Percentiles rank a stretch among this genome's conserved stretches.
Evolutionary conservation across 1,140 invertebrate genomes (phyloP).

Genomic region (Lasioglossum albipes): DNA sequence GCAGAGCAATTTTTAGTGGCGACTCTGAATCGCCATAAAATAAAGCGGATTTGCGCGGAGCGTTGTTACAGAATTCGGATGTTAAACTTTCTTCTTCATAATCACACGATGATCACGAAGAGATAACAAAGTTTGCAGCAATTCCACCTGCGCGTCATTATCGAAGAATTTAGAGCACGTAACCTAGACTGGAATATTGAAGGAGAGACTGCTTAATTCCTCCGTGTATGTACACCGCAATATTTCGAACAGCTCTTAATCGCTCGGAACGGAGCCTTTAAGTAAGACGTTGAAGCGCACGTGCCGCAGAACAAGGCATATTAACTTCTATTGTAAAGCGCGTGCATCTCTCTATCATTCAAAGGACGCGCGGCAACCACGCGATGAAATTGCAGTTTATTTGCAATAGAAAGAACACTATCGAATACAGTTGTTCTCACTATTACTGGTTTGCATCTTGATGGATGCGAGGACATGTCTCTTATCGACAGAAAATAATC

Average conservation of each 20-base stretch:
- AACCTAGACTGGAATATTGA: neutral
- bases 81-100: too few relatives aligned
- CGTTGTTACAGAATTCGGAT: too few relatives aligned
- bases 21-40: too few relatives aligned
- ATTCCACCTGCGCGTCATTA: neutral
- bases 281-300: constrained; percentile 20
- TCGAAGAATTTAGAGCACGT: neutral
- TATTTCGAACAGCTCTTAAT: constrained; percentile 1
- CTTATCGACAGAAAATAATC: neutral
- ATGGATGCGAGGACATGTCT: neutral
- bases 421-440: neutral
- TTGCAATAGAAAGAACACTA: constrained; percentile 17
- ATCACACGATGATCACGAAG: neutral
- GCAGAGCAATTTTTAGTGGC: too few relatives aligned
- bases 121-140: neutral
- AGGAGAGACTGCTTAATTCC: constrained; percentile 2
- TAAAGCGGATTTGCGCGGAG: too few relatives aligned
- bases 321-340: constrained; percentile 27
- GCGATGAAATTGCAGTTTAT: constrained; percentile 16
- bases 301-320: constrained; percentile 19
- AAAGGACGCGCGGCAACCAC: neutral
- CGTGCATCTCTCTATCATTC: constrained; percentile 2
- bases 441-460: neutral
- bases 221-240: neutral
- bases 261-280: neutral